Conservation (phyloP, 2,888 invertebrate species). For the Yponomeuta plumbellus region DNA sequence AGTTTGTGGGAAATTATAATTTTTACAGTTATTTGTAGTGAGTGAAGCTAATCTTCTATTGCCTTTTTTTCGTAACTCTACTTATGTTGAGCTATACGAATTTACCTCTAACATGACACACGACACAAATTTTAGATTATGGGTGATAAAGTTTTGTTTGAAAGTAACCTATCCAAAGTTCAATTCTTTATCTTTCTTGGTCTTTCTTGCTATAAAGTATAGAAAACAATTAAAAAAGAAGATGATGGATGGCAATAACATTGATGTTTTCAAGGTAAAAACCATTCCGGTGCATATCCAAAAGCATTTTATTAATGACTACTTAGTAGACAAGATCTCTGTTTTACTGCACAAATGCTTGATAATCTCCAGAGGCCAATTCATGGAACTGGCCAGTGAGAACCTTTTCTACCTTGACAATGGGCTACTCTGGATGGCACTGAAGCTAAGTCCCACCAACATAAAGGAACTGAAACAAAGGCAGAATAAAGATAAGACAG, state of each 20-base stretch:
- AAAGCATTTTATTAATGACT: slow-evolving; percentile 39
- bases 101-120: slow-evolving; percentile 52
- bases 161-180: slow-evolving; percentile 68
- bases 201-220: slow-evolving; percentile 62
- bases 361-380: slow-evolving; percentile 55
- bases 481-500: slow-evolving; percentile 27
- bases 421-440: slow-evolving; percentile 59
- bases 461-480: slow-evolving; percentile 43
- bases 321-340: slow-evolving; percentile 42
- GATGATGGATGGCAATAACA: slow-evolving; percentile 29
- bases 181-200: slow-evolving; percentile 58
- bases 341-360: slow-evolving; percentile 56
- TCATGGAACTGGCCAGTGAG: slow-evolving; percentile 56
- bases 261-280: slow-evolving; percentile 48
- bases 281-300: slow-evolving; percentile 43
- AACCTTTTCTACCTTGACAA: slow-evolving; percentile 68
- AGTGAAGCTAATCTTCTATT: background rate
- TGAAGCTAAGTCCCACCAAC: slow-evolving; percentile 46
- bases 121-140: slow-evolving; percentile 47
- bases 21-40: background rate
- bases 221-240: slow-evolving; percentile 46
- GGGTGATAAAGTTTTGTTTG: slow-evolving; percentile 65
- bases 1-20: background rate
- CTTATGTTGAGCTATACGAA: background rate
- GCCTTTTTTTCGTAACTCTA: background rate